Evolutionary conservation across 2,888 invertebrate species (phyloP), one percentile per base, ranked within the genome.

Genomic region (Nezara viridula): DNA sequence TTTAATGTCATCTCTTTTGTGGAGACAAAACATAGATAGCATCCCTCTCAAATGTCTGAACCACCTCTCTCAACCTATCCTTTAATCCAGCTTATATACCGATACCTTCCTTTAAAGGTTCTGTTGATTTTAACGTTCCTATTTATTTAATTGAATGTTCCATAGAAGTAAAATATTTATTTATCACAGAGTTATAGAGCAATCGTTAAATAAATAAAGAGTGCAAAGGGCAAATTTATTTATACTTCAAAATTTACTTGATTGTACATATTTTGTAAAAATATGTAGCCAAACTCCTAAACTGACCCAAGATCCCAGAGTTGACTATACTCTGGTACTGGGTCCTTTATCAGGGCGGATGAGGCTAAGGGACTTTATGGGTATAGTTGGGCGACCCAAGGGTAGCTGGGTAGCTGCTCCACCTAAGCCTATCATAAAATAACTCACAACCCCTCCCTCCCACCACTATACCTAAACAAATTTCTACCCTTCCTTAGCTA

Each of bases 361-460:
- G 66, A 73, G 66, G 66, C 66, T 73, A 6, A 73, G 66, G 55
- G 32, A 73, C 19, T 73, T 60, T 73, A 73, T 73, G 66, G 66
- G 6, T 21, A 24, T 73, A 73, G 66, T 73, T 73, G 32, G 66
- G 7, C 66, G 66, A 16, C 19, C 66, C 19, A 37, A 37, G 66
- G 60, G 60, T 60, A 27, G 60, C n/a, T 16, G 16, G n/a, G n/a
- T n/a, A n/a, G n/a, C n/a, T n/a, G 27, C 60, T 55, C 1, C n/a
- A 60, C 60, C 55, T 73, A 73, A 73, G 66, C 66, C 66, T 73
- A 37, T 73, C 66, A 7, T 73, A 73, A 73, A 73, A 73, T 73
- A 73, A 73, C 66, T 73, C 66, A 73, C 32, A 37, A 37, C 37
- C 66, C 66, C 60, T 6, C 60, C 27, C 14, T n/a, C 32, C 14